Conservation (phyloP, 2,797 vertebrate species). For the Acropternis orthonyx region DNA sequence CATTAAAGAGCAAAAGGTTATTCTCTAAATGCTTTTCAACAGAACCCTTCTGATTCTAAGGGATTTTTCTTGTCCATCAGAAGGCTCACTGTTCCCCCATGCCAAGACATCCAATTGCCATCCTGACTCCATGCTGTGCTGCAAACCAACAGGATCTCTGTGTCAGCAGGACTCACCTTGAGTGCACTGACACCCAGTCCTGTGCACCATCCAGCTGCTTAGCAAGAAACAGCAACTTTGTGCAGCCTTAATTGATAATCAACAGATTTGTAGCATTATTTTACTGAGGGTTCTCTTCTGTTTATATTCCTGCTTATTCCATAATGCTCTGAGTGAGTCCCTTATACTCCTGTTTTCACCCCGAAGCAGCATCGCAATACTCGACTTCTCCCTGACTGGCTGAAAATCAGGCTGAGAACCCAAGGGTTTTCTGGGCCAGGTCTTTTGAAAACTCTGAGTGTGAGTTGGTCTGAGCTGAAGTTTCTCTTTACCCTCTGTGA, state of each 20-base stretch:
- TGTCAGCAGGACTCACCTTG: background rate
- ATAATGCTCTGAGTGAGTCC: background rate
- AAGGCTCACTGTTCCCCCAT: background rate
- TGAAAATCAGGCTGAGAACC: background rate
- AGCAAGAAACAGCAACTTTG: background rate
- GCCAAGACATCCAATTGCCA: background rate
- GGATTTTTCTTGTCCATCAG: background rate
- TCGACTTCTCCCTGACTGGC: background rate
- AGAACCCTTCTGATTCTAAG: background rate
- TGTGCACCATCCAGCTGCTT: background rate
- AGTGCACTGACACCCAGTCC: background rate
- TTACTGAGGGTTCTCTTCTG: background rate
- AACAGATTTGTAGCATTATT: background rate
- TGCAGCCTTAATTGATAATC: background rate
- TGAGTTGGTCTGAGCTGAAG: background rate
- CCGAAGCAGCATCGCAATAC: background rate
- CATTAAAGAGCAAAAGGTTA: background rate
- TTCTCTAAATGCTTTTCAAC: background rate
- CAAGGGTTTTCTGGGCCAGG: background rate
- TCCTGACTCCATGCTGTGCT: background rate
- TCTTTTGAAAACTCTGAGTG: background rate
- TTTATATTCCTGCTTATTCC: background rate
- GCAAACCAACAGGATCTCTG: rapidly evolving
- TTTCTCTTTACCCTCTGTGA: background rate
- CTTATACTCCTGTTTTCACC: background rate